Evolutionary conservation across 2,888 invertebrate genomes (phyloP).

Genomic region (Volucella bombylans): DNA sequence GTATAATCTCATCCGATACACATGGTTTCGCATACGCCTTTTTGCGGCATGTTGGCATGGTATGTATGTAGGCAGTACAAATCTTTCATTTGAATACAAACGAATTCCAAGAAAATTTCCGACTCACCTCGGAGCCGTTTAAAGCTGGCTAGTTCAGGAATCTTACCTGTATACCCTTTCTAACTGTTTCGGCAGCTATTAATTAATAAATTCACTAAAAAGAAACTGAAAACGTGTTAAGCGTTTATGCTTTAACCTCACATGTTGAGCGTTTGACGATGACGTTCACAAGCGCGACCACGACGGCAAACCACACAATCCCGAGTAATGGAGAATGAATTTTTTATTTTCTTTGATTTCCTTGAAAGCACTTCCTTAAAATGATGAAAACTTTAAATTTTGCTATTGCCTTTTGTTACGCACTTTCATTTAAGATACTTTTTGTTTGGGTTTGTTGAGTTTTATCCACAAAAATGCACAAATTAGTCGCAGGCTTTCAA

Average conservation of each 20-base stretch:
- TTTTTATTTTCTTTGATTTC: conserved; percentile 22
- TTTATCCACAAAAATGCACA: conserved; percentile 54
- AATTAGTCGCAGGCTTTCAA: conserved; percentile 47
- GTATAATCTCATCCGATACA: conserved; percentile 20
- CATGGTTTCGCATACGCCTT: conserved; percentile 56
- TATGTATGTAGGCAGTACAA: background rate
- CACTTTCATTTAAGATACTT: conserved; percentile 52
- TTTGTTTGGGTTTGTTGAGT: conserved; percentile 12
- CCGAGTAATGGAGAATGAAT: conserved; percentile 26
- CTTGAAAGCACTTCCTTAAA: conserved; percentile 29
- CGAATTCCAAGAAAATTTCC: background rate
- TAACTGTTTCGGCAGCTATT: conserved; percentile 12
- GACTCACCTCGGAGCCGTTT: conserved; percentile 35
- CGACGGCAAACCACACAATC: conserved; percentile 54
- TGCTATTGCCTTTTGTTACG: background rate
- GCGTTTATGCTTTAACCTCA: conserved; percentile 79
- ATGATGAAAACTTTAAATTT: background rate
- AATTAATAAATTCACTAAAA: conserved; percentile 53
- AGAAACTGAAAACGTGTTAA: conserved; percentile 69
- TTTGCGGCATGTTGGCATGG: conserved; percentile 44
- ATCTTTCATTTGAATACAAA: conserved; percentile 1
- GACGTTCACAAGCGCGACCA: conserved; percentile 55
- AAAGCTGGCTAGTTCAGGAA: conserved; percentile 4
- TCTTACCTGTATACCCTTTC: background rate
- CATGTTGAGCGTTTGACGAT: conserved; percentile 78